Base-by-base conservation (phyloP, 1,140 invertebrate species). In the Drosophila albomicans region DNA sequence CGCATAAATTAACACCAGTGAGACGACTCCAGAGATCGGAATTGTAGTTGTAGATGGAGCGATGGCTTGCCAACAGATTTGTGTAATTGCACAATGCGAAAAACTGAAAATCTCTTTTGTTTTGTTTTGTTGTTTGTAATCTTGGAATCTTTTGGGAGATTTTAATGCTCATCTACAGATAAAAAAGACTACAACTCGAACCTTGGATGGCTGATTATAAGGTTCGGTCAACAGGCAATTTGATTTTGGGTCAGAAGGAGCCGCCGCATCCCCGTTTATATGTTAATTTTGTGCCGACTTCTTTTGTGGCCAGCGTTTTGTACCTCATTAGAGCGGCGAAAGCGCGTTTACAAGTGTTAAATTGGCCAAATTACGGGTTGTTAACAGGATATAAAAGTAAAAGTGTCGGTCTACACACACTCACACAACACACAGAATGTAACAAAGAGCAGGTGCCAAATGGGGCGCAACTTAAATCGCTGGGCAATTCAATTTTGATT, bases 371-470 rank as follows among this genome's bases (percentile, higher is more conserved):
- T 89, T 89, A 78, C 35, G 71, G 85, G 85, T 89, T 88, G 84
- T 88, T 88, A 88, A 88, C 84, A 88, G 84, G 84, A 88, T 88
- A 88, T 84, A 88, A 88, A 88, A 89, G 86, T 90, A 90, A 89
- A 89, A 90, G 85, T 90, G 85, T 85, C 81, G 48, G 63, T 38
- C n/a, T 20, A 57, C 48, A 52, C 7, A 32, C 4, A 5, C 5
- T 6, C 30, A 32, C 6, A 20, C 16, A 20, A n/a, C 46, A 28
- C 25, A 28, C 25, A 13, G 16, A 45, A 63, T 52, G 28, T 45
- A 64, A 6, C 48, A 61, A 52, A 52, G 15, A 15, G 32, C 54
- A 57, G 54, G 13, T 57, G 54, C 32, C 54, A 38, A 15, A 56
- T 1, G 5, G 1, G 13, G 10, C 54, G 15, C n/a, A 30, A 41